These are phyloP conservation scores for Pangasianodon gigas DNA, from an alignment of 2,113 vertebrate genomes.

Conservation along the genomic window DNA sequence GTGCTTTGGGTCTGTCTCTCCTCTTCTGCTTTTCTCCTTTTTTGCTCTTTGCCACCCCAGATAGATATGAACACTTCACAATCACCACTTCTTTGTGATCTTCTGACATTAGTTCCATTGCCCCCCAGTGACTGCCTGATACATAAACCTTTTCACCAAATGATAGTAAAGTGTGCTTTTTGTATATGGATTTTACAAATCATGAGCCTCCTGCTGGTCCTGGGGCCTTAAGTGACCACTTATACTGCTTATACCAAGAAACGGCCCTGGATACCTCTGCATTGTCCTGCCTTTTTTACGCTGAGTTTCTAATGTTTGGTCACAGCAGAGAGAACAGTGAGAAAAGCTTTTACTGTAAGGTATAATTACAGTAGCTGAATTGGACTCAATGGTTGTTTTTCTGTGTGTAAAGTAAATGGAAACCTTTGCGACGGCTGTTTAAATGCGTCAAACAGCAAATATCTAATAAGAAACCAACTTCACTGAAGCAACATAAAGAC, in stretches of 20 bases:
- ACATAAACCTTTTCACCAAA: background rate
- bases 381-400: background rate
- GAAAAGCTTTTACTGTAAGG: background rate
- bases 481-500: background rate
- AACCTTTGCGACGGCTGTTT: background rate
- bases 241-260: background rate
- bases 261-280: background rate
- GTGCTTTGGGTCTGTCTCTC: background rate
- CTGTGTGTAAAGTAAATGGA: background rate
- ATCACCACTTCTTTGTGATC: background rate
- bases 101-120: too few relatives aligned
- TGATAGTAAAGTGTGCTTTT: background rate
- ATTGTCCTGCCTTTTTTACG: background rate
- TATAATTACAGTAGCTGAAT: background rate
- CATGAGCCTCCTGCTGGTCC: background rate
- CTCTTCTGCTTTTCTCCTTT: background rate
- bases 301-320: background rate
- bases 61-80: background rate
- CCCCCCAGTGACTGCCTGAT: background rate
- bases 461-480: background rate
- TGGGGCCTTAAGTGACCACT: background rate
- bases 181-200: background rate
- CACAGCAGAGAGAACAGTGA: background rate
- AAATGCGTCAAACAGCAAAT: background rate
- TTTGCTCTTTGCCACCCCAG: background rate